Conservation (phyloP, 1,140 invertebrate genomes). For the Polypedilum vanderplanki region DNA sequence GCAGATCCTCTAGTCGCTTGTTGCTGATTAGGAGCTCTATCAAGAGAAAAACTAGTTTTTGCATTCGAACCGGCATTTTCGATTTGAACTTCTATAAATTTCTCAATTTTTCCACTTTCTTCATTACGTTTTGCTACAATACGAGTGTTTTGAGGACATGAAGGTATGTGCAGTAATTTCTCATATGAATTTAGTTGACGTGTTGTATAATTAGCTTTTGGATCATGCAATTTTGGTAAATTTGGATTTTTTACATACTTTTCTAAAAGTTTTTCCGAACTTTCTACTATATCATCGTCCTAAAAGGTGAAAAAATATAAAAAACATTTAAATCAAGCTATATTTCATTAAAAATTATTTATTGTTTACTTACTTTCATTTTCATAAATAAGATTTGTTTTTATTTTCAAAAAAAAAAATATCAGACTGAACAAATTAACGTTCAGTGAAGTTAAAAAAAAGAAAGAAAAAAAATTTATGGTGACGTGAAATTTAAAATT, state of each 20-base stretch:
- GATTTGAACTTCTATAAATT: constrained; percentile 60
- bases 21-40: constrained; percentile 52
- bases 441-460: neutral
- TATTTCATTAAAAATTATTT: too few relatives aligned
- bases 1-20: constrained; percentile 58
- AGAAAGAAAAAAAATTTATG: neutral
- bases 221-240: neutral
- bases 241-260: constrained; percentile 4
- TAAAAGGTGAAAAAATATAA: neutral
- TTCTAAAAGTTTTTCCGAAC: neutral
- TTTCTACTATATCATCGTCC: neutral
- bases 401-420: too few relatives aligned
- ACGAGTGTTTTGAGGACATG: constrained; percentile 38
- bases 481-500: neutral
- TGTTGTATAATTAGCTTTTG: neutral
- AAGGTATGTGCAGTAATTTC: constrained; percentile 32
- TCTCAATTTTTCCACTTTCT: constrained; percentile 59
- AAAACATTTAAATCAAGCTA: too few relatives aligned
- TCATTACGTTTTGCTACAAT: constrained; percentile 55
- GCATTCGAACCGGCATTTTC: constrained; percentile 56
- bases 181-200: neutral
- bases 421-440: too few relatives aligned
- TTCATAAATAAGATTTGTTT: too few relatives aligned
- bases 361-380: too few relatives aligned
- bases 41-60: constrained; percentile 70